Percentiles rank a stretch among this genome's conserved stretches.
These are phyloP conservation scores for Oxytorus armatus DNA, from an alignment of 2,888 invertebrate species.

Conservation along the genomic window DNA sequence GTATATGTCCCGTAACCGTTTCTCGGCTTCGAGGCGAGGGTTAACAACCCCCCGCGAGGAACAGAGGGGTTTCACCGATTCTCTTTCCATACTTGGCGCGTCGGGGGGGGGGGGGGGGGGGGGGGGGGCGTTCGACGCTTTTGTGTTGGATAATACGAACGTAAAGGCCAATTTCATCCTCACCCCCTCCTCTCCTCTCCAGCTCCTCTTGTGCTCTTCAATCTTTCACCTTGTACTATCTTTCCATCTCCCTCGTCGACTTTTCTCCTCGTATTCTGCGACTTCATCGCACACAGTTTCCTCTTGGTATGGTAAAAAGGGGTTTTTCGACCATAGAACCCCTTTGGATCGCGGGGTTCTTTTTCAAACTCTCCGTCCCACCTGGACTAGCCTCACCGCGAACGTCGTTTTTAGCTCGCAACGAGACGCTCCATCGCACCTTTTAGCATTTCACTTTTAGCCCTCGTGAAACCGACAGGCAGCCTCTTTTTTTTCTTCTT, in stretches of 20 bases:
- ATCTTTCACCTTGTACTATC: conserved; percentile 72
- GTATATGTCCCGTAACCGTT: conserved; percentile 36
- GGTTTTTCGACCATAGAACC: conserved; percentile 22
- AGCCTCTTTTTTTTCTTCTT: conserved; percentile 45
- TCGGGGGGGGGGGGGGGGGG: too few species aligned
- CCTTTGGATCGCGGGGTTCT: conserved; percentile 37
- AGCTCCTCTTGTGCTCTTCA: conserved; percentile 46
- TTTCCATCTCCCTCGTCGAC: conserved; percentile 62
- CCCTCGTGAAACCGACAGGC: conserved; percentile 39
- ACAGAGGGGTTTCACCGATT: conserved; percentile 36
- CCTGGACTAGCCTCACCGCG: not conserved
- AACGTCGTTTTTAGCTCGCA: conserved; percentile 41
- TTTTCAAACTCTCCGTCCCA: conserved; percentile 31
- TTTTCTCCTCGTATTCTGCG: conserved; percentile 34
- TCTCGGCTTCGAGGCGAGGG: conserved; percentile 28
- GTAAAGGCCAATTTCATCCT: conserved; percentile 66
- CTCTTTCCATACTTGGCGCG: conserved; percentile 32
- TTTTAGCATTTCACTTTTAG: conserved; percentile 65
- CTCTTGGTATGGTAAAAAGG: conserved; percentile 29
- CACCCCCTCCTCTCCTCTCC: too few species aligned
- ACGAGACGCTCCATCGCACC: conserved; percentile 64
- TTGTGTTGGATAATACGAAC: conserved; percentile 68
- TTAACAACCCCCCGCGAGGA: conserved; percentile 15
- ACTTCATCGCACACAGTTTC: conserved; percentile 36
- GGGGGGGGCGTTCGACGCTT: conserved; percentile 60